Conservation (phyloP, 2,797 vertebrate genomes). For the Rousettus madagascariensis region DNA sequence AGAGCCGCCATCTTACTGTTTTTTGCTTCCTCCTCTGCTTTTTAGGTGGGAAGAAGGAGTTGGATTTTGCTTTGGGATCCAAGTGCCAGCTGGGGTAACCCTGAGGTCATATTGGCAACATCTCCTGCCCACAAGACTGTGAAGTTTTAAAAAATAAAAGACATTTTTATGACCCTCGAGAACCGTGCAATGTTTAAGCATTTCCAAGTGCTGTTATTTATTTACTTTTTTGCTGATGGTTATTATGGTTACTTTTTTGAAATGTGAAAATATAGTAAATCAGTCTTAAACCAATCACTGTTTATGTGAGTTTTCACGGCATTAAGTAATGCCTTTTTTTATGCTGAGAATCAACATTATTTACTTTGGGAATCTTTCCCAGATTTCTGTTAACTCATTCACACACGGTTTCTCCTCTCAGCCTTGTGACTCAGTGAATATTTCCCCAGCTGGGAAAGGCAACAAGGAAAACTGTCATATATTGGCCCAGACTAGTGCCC, state of each 20-base stretch:
- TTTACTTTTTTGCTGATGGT: background rate
- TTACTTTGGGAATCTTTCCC: constrained; percentile 59
- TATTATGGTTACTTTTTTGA: constrained; percentile 46
- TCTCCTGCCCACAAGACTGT: background rate
- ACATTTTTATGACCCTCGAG: background rate
- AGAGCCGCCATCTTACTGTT: background rate
- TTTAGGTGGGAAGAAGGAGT: background rate
- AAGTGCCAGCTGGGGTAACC: background rate
- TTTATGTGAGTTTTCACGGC: constrained; percentile 41
- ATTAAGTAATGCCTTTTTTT: constrained; percentile 51
- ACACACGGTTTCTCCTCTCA: constrained; percentile 19
- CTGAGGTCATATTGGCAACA: background rate
- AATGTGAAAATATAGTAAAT: constrained; percentile 47
- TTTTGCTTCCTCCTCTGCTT: background rate
- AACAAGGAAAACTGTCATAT: background rate
- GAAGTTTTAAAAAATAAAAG: background rate
- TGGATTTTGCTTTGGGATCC: background rate
- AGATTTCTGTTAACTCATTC: constrained; percentile 55
- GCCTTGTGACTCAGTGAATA: background rate
- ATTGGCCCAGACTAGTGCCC: background rate
- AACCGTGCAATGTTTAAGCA: background rate
- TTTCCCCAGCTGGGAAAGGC: background rate
- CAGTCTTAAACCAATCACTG: constrained; percentile 44
- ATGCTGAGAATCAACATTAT: constrained; percentile 60
- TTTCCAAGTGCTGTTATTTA: background rate